These are phyloP conservation scores for Anabacerthia variegaticeps DNA, from an alignment of 2,797 vertebrate genomes.

Conservation along the genomic window DNA sequence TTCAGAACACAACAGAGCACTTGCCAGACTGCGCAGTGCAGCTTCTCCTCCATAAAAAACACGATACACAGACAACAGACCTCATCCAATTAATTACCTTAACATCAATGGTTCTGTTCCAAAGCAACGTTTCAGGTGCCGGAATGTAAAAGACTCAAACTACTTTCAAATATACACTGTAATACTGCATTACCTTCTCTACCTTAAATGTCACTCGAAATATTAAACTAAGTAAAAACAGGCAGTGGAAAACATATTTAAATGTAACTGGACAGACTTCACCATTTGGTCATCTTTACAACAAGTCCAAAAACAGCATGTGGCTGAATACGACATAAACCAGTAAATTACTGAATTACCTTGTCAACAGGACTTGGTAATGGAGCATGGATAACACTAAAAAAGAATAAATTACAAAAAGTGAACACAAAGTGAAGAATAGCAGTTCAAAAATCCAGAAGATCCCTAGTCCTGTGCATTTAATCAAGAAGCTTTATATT, in stretches of 20 bases:
- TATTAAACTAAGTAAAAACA: background rate
- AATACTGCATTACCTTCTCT: background rate
- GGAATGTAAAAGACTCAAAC: background rate
- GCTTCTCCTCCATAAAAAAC: background rate
- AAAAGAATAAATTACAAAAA: conserved; percentile 47
- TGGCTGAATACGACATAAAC: background rate
- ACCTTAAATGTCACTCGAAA: background rate
- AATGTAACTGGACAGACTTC: background rate
- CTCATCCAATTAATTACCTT: background rate
- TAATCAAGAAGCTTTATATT: background rate
- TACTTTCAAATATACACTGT: background rate
- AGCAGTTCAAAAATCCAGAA: background rate
- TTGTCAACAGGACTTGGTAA: conserved; percentile 97
- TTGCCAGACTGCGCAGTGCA: background rate
- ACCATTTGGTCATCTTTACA: background rate
- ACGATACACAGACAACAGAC: background rate
- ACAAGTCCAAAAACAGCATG: background rate
- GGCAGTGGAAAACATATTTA: background rate
- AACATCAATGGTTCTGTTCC: background rate
- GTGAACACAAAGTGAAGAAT: background rate
- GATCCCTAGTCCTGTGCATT: background rate
- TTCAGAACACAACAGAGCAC: rapidly evolving
- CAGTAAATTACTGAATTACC: conserved; percentile 81
- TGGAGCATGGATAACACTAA: conserved; percentile 94
- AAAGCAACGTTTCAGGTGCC: background rate